Evolutionary conservation across 35 echinoderm and acorn worm genomes (phyloP), one percentile per base, ranked within the genome.

Genomic region (Heliocidaris tuberculata): DNA sequence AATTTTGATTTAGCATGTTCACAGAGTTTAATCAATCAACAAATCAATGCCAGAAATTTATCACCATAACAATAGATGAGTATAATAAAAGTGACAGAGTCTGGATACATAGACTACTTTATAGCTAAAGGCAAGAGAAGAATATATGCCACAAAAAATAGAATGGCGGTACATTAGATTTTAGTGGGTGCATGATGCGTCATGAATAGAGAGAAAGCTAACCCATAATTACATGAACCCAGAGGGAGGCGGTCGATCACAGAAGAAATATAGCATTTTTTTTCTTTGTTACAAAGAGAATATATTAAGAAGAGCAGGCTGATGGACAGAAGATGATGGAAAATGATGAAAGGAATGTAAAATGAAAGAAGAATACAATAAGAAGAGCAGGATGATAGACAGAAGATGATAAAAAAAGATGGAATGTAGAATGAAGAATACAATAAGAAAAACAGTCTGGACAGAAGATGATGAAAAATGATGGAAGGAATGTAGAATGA

Each of bases 131-230:
- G 61, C 61, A 71, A 71, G 17, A 71, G 61, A 71, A 71, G 19
- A 71, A 71, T 56, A 56, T 56, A 56, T 56, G 52, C 52, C 52
- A 56, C 61, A 78, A 78, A 78, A 78, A 78, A 78, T 29, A 78
- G 65, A 78, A 78, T 78, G 61, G 61, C 61, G 61, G 65, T n/a
- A 78, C 65, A 78, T 78, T 78, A 78, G 65, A 78, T 78, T 78
- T 78, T 78, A 27, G 65, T n/a, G 21, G 65, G 27, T 5, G 15
- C 65, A 27, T 78, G 65, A 78, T 78, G 65, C 17, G 65, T 78
- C 65, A 78, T 78, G 65, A n/a, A 70, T n/a, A 78, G 65, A 42
- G 65, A 78, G 65, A 78, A 78, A 78, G 65, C 65, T n/a, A 78
- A 78, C 65, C 65, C 21, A 78, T 78, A 78, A 78, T 78, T 78